Conservation (phyloP, 1,140 invertebrate genomes). For the Ostrea edulis region DNA sequence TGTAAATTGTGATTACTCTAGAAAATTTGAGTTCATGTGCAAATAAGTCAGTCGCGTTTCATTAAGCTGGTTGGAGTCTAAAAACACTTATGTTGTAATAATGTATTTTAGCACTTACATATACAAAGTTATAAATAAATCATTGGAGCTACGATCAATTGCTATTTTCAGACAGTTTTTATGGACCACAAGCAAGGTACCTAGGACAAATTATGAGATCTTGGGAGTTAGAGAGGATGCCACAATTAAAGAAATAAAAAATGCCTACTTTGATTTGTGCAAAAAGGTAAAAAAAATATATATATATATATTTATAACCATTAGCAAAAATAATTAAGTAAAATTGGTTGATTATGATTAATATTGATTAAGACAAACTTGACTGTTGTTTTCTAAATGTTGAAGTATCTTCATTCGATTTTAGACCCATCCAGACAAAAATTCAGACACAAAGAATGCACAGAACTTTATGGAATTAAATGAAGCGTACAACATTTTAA, state of each 20-base stretch:
- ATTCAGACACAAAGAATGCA: not conserved
- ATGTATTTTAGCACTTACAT: not conserved
- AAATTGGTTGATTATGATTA: not conserved
- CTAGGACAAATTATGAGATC: not conserved
- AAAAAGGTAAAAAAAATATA: not conserved
- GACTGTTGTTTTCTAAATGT: not conserved
- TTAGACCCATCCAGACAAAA: not conserved
- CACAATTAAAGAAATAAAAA: not conserved
- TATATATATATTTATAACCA: no score
- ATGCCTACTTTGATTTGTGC: not conserved
- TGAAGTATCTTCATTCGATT: not conserved
- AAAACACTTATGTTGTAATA: not conserved
- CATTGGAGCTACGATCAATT: not conserved
- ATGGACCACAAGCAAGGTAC: not conserved
- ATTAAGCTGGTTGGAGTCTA: no score
- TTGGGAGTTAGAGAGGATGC: not conserved
- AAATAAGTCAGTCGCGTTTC: no score
- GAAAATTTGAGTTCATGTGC: no score
- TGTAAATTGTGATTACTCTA: no score
- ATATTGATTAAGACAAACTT: not conserved
- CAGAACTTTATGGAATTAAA: not conserved
- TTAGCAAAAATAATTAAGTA: not conserved
- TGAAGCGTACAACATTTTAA: not conserved
- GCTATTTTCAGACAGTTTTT: not conserved
- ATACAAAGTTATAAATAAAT: not conserved